A percentile compares a stretch with the other conserved stretches of the same genome.
Conservation (phyloP, 2,113 vertebrate genomes). For the Sylvilagus bachmani region DNA sequence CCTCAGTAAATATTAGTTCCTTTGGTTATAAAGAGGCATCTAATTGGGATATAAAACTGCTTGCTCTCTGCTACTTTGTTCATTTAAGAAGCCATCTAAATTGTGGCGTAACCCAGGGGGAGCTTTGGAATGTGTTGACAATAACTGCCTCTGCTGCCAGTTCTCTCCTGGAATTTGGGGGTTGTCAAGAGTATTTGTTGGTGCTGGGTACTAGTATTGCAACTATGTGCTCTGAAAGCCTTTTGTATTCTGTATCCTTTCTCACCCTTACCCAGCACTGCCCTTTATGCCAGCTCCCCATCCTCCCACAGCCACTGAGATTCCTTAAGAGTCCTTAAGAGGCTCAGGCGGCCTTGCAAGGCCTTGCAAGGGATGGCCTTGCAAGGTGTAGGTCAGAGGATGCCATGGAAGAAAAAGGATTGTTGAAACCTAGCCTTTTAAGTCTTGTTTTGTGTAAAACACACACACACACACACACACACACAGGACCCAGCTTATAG, state of each 20-base stretch:
- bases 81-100: neutral
- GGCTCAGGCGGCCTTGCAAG: neutral
- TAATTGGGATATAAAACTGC: neutral
- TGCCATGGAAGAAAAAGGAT: neutral
- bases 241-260: neutral
- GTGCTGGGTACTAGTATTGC: neutral
- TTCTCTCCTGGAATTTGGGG: conserved; percentile 37
- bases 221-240: conserved; percentile 29
- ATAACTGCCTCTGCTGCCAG: neutral
- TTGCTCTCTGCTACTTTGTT: neutral
- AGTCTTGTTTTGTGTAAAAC: neutral
- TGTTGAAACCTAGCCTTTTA: neutral
- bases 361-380: neutral
- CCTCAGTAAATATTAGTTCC: neutral
- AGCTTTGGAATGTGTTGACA: conserved; percentile 45
- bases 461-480: too few species aligned
- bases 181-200: conserved; percentile 16
- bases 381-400: neutral
- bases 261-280: neutral
- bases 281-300: neutral
- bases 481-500: neutral
- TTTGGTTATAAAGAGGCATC: neutral
- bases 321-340: neutral
- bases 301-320: neutral
- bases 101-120: neutral